Base-by-base conservation (phyloP, 2,113 vertebrate genomes). In the Menidia beryllina region DNA sequence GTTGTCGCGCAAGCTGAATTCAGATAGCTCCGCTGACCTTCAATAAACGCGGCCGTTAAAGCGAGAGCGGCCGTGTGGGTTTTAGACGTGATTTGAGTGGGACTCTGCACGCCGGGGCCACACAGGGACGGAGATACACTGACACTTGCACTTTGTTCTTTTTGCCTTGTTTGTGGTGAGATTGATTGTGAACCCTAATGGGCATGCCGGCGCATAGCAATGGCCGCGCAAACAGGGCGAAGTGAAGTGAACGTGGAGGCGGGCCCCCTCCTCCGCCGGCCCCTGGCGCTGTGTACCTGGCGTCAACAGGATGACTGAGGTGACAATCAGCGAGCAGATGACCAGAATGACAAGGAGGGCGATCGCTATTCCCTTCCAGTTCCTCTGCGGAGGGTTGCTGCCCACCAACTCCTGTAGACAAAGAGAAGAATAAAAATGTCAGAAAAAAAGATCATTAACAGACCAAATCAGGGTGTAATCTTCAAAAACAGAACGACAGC, bases 311-410 rank as follows among this genome's bases (percentile, higher is more conserved):
- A 99, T 96, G 94, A 99, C 98, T 0, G 97, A 98, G 87, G 97
- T 99, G 93, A 98, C 97, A 61, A 99, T 99, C 91, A 99, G 79
- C 59, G 98, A 99, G 93, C 98, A 99, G 94, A 99, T 98, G 88
- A 98, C 96, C 81, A 99, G 95, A 86, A 99, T 99, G 82, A 99
- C 98, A 60, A 99, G 97, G 71, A 99, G 95, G 5, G 98, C 97
- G 58, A 99, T 99, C 24, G 97, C 97, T 76, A 99, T 99, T 73
- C 98, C 98, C 79, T 99, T 99, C 98, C 98, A 99, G 94, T 99
- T 99, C 58, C 98, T 96, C 91, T 99, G 97, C 2, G 97, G 96
- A 83, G 98, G 96, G 87, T 99, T 99, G 61, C 98, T 98, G 55
- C 97, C 97, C 93, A 99, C 97, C 94, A 99, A 93, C 94, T 99